Evolutionary conservation across 2,888 invertebrate species (phyloP).

Genomic region (Heliothis peltigera): DNA sequence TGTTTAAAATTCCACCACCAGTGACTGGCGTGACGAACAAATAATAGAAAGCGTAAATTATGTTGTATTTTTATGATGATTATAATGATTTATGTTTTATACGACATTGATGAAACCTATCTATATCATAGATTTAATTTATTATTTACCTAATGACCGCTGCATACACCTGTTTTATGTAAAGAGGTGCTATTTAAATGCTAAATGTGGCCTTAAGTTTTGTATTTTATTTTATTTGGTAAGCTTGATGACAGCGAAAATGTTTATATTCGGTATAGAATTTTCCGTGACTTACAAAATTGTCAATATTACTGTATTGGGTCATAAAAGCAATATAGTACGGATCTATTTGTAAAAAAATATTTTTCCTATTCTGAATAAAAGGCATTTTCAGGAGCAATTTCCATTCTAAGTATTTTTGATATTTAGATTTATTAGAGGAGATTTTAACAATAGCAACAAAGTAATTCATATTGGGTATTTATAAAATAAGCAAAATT

Average conservation of each 20-base stretch:
- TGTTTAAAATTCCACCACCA: too few species aligned
- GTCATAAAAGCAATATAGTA: too few species aligned
- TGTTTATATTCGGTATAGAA: conserved; percentile 14
- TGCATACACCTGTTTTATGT: conserved; percentile 32
- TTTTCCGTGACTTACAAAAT: background rate
- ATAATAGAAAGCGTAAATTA: conserved; percentile 34
- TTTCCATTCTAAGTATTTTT: too few species aligned
- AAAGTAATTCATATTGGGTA: too few species aligned
- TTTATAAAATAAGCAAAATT: too few species aligned
- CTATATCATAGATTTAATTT: conserved; percentile 29
- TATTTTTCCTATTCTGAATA: too few species aligned
- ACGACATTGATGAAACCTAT: conserved; percentile 9
- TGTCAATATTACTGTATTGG: too few species aligned
- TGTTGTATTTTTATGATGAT: conserved; percentile 37
- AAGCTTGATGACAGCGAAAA: conserved; percentile 10
- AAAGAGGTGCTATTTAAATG: conserved; percentile 36
- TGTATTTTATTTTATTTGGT: conserved; percentile 40
- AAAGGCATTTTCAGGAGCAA: too few species aligned
- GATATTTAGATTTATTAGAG: too few species aligned
- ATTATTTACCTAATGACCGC: conserved; percentile 28
- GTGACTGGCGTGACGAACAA: background rate
- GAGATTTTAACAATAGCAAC: too few species aligned
- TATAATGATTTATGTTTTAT: conserved; percentile 34
- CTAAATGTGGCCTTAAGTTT: conserved; percentile 30
- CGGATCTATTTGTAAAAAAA: too few species aligned